Conservation (phyloP, 2,113 vertebrate species). For the Tachysurus vachellii region DNA sequence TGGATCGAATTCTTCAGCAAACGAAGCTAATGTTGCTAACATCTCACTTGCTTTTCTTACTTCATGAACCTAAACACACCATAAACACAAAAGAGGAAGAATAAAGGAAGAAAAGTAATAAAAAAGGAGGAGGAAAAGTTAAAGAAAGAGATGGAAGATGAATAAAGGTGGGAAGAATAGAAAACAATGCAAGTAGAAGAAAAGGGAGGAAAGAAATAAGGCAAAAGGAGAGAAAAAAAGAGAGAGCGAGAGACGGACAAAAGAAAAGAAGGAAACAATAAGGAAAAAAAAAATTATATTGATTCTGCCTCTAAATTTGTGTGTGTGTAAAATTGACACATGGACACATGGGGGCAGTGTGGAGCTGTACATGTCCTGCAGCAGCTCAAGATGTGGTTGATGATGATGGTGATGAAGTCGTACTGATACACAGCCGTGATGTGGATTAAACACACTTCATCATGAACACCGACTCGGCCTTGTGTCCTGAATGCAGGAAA, state of each 20-base stretch:
- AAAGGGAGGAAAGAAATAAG: no score
- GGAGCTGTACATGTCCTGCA: constrained; percentile 24
- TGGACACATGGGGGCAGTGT: constrained; percentile 47
- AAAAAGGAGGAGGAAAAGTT: background rate
- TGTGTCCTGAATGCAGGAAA: background rate
- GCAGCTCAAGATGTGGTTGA: background rate
- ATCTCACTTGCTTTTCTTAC: background rate
- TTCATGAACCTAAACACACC: background rate
- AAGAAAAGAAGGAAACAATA: background rate
- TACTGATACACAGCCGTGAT: background rate
- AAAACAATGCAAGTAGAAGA: no score
- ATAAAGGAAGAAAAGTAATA: background rate
- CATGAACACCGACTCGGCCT: background rate
- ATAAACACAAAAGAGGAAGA: no score
- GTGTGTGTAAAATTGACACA: background rate
- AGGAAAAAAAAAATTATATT: background rate
- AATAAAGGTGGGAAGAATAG: no score
- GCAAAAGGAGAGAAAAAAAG: background rate
- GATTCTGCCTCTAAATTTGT: background rate
- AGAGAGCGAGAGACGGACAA: background rate
- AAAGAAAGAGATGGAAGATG: no score
- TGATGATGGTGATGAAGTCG: background rate
- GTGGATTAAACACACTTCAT: background rate
- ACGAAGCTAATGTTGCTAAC: background rate
- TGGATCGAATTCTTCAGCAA: background rate